Conservation (phyloP, 2,888 invertebrate species). For the Siphonodentalium dalli region DNA sequence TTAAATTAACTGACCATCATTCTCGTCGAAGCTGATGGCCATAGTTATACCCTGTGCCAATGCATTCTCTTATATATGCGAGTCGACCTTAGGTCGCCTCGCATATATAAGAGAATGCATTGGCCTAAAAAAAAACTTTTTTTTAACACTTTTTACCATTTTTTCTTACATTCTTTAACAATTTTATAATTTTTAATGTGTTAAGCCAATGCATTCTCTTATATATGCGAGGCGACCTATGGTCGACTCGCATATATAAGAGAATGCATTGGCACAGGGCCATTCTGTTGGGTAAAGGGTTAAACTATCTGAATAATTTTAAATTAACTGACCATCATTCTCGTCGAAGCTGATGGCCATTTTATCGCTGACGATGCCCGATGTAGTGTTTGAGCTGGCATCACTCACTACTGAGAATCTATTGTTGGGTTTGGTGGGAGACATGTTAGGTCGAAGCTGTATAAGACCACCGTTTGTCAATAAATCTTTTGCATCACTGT, state of each 20-base stretch:
- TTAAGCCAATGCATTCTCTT: too few relatives aligned
- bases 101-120: too few relatives aligned
- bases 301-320: not conserved
- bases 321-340: conserved; percentile 68
- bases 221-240: too few relatives aligned
- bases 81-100: too few relatives aligned
- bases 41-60: too few relatives aligned
- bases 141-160: too few relatives aligned
- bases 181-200: not conserved
- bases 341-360: conserved; percentile 90
- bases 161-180: too few relatives aligned
- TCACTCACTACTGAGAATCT: conserved; percentile 88
- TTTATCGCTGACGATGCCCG: conserved; percentile 93
- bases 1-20: conserved; percentile 66
- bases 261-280: too few relatives aligned
- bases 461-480: conserved; percentile 48
- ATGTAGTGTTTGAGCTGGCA: conserved; percentile 95
- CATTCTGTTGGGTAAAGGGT: too few relatives aligned
- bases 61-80: too few relatives aligned
- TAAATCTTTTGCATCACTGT: conserved; percentile 66
- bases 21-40: conserved; percentile 87
- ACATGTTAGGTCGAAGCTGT: conserved; percentile 36
- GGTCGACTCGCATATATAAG: too few relatives aligned
- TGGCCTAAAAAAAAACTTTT: too few relatives aligned
- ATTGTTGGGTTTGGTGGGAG: conserved; percentile 65